Conservation (phyloP, 2,797 vertebrate genomes). For the Sternarchorhynchus goeldii region DNA sequence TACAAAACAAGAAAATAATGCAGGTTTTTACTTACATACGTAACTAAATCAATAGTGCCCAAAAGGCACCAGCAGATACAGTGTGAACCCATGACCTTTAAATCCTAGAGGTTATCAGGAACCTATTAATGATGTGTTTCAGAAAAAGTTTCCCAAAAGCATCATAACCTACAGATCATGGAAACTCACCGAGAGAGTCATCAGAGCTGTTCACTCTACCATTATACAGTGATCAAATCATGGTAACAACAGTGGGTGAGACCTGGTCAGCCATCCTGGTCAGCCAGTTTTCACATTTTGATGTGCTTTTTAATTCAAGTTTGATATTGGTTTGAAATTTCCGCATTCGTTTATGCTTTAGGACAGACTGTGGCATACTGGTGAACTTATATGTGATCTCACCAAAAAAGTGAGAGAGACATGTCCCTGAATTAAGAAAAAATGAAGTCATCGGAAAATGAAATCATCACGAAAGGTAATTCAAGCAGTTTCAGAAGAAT, state of each 20-base stretch:
- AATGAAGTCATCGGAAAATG: too few relatives aligned
- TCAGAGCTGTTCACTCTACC: background rate
- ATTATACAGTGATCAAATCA: background rate
- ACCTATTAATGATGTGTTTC: slow-evolving; percentile 4
- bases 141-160: background rate
- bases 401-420: too few relatives aligned
- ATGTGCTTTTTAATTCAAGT: too few relatives aligned
- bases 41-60: background rate
- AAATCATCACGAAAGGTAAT: too few relatives aligned
- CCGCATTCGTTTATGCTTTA: too few relatives aligned
- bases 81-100: background rate
- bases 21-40: background rate
- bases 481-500: too few relatives aligned
- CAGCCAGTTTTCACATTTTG: too few relatives aligned
- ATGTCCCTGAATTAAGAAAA: too few relatives aligned
- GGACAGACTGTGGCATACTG: too few relatives aligned
- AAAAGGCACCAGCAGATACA: background rate
- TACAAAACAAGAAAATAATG: background rate
- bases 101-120: background rate
- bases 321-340: too few relatives aligned
- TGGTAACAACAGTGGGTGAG: background rate
- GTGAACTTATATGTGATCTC: too few relatives aligned
- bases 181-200: background rate
- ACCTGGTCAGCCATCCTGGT: background rate
- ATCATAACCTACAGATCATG: background rate